phyloP scores from a whole-genome alignment of 2,113 vertebrate genomes.

The Xenopus borealis region DNA sequence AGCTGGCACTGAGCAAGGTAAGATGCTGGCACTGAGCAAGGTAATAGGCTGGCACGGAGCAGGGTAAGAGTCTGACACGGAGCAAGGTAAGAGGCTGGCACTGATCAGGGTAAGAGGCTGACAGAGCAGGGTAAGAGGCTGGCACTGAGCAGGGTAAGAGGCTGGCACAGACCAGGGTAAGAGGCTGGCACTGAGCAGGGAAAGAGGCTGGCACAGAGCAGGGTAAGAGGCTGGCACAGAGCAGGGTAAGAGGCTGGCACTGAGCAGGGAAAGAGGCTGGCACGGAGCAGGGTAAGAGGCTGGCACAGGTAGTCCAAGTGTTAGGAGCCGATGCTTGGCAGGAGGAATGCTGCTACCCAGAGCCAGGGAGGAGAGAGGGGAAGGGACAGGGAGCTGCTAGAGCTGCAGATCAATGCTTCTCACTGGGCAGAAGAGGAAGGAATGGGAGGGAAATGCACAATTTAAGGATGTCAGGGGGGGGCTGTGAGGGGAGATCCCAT shows the following conservation, averaged over 20 bases:
- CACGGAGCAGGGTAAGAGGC: neutral
- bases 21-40: too few species aligned
- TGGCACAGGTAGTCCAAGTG: conserved; percentile 10
- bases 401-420: conserved; percentile 17
- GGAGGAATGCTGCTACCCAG: neutral
- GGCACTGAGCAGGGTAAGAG: neutral
- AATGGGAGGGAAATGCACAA: conserved; percentile 29
- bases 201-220: neutral
- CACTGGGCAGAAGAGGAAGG: conserved; percentile 9
- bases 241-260: neutral
- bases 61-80: too few species aligned
- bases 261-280: neutral
- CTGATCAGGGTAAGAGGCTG: too few species aligned
- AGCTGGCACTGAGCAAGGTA: neutral
- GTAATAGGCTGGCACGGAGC: too few species aligned
- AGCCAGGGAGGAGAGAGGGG: neutral
- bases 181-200: neutral
- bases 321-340: neutral
- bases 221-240: neutral
- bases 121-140: neutral
- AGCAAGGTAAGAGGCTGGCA: too few species aligned
- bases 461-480: conserved; percentile 22
- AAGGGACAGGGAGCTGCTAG: neutral
- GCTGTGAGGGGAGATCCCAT: conserved; percentile 18
- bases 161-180: neutral